Evolutionary conservation across 2,797 vertebrate genomes (phyloP), one percentile per base, ranked within the genome.

Genomic region (Sibirionetta formosa): DNA sequence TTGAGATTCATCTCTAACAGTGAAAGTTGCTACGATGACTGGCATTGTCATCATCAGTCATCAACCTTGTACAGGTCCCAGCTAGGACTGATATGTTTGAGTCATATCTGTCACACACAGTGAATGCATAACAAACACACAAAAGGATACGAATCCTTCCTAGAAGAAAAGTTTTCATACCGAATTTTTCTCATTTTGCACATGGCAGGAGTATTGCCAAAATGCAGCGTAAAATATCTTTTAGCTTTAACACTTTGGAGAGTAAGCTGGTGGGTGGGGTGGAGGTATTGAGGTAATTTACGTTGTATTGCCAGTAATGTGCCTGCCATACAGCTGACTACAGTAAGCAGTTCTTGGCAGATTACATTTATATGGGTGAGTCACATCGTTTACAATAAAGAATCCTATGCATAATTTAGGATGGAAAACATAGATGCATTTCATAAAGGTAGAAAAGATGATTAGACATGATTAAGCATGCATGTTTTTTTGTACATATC

Each of bases 301-400:
- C 11, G 57, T 60, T 15, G 0, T 7, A 27, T 31, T 93, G 90
- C 90, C 71, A 89, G 64, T 64, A 80, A 53, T n/a, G 44, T 72
- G 88, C 68, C 86, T 85, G 84, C 81, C 68, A 4, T 71, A 50
- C 71, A 51, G 76, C 31, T 76, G 87, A 64, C 63, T 88, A 13
- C 54, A 31, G 54, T 42, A n/a, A 91, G 87, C 58, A 75, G 60
- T 46, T 94, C 92, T 94, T 94, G 95, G 92, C 90, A 57, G 75
- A 26, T 87, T n/a, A n/a, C 61, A 15, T 54, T 23, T 71, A 68
- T 57, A n/a, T 24, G 68, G 26, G 48, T 93, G 90, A 89, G 90
- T 97, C 93, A 96, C 14, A 0, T 80, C 14, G 27, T 71, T 87
- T 87, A 27, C 75, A 77, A 63, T 90, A 77, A 93, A 89, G 88